Conservation (phyloP, 2,888 invertebrate genomes). For the Troides aeacus region DNA sequence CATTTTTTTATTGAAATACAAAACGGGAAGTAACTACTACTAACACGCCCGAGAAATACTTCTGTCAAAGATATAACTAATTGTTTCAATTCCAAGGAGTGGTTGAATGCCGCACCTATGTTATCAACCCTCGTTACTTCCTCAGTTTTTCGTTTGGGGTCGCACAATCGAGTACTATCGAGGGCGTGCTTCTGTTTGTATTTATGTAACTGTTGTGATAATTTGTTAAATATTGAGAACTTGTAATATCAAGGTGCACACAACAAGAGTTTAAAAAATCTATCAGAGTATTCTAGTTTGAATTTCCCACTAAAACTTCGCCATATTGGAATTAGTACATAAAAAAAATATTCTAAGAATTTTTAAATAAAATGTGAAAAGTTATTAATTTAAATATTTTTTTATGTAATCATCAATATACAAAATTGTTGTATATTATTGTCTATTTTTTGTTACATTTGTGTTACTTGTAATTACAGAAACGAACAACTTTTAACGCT, state of each 20-base stretch:
- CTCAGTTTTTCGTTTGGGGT: constrained; percentile 38
- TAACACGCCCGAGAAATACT: constrained; percentile 46
- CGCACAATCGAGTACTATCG: constrained; percentile 23
- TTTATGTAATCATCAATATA: too few species aligned
- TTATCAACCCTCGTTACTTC: constrained; percentile 60
- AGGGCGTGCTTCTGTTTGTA: background rate
- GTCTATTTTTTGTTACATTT: background rate
- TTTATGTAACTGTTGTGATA: background rate
- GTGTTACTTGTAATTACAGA: background rate
- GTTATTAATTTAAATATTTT: too few species aligned
- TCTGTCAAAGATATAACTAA: constrained; percentile 58
- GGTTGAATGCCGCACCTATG: constrained; percentile 63
- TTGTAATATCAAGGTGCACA: background rate
- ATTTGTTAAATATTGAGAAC: background rate
- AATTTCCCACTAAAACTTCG: constrained; percentile 32
- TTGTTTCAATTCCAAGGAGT: constrained; percentile 69
- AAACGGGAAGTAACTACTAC: constrained; percentile 34
- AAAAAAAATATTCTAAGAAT: constrained; percentile 1
- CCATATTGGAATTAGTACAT: constrained; percentile 28
- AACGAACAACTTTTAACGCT: background rate
- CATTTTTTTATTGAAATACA: constrained; percentile 43
- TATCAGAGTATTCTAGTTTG: constrained; percentile 24
- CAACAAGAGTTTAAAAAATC: background rate
- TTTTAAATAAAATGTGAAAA: background rate
- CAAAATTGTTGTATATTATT: too few species aligned